Evolutionary conservation across 2,797 vertebrate genomes (phyloP).

Genomic region (Remorina albescens): DNA sequence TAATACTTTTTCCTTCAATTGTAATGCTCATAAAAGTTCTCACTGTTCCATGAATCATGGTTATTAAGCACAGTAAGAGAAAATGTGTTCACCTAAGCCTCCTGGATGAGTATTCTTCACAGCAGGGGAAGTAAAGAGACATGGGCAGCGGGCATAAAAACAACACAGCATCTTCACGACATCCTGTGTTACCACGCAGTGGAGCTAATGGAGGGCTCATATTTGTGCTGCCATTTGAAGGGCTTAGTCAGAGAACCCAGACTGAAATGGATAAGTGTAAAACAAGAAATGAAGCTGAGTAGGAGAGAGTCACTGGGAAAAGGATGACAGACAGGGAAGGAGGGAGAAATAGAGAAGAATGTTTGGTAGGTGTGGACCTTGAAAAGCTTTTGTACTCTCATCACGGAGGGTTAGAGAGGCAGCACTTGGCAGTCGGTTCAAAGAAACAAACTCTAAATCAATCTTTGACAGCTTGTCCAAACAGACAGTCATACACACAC

Average conservation of each 20-base stretch:
- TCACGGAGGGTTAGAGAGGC: conserved; percentile 67
- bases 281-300: conserved; percentile 58
- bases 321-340: conserved; percentile 40
- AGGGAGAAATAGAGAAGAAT: conserved; percentile 50
- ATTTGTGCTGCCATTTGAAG: conserved; percentile 49
- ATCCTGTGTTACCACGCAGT: conserved; percentile 46
- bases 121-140: conserved; percentile 33
- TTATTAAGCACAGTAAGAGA: conserved; percentile 38
- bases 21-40: conserved; percentile 46
- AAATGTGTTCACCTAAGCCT: conserved; percentile 41
- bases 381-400: conserved; percentile 74
- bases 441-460: conserved; percentile 81
- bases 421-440: conserved; percentile 80
- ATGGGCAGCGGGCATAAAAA: conserved; percentile 11
- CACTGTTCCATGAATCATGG: conserved; percentile 47
- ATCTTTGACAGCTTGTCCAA: conserved; percentile 80
- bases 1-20: conserved; percentile 29
- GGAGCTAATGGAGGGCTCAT: conserved; percentile 50
- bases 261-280: conserved; percentile 69
- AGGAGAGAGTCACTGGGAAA: conserved; percentile 37
- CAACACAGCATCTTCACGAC: conserved; percentile 46
- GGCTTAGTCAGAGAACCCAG: conserved; percentile 48
- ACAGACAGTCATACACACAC: conserved; percentile 52
- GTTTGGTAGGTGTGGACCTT: conserved; percentile 70
- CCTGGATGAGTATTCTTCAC: conserved; percentile 53